phyloP scores from a whole-genome alignment of 2,797 vertebrate genomes.

The Serranus cabrilla region DNA sequence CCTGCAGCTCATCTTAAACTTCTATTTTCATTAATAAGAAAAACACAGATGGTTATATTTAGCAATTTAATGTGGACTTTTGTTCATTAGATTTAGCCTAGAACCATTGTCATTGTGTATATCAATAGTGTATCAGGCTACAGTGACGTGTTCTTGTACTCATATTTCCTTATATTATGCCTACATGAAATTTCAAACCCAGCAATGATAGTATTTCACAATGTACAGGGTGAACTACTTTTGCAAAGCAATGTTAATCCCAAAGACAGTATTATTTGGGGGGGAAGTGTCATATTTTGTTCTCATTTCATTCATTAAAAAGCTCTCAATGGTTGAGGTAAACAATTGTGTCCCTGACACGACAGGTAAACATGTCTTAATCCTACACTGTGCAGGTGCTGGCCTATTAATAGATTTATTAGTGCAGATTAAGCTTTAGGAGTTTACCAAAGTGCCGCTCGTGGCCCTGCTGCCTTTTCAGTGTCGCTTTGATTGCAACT shows the following conservation, averaged over 20 bases:
- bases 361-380: slow-evolving; percentile 43
- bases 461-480: slow-evolving; percentile 38
- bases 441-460: slow-evolving; percentile 47
- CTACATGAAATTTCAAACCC: slow-evolving; percentile 55
- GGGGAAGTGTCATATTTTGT: background rate
- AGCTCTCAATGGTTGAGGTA: background rate
- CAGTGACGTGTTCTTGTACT: slow-evolving; percentile 45
- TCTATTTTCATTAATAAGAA: background rate
- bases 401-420: slow-evolving; percentile 70
- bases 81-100: background rate
- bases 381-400: slow-evolving; percentile 50
- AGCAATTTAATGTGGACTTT: background rate
- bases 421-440: slow-evolving; percentile 69
- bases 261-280: background rate
- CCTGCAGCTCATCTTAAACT: background rate
- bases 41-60: background rate
- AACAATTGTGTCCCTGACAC: background rate
- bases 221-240: slow-evolving; percentile 26
- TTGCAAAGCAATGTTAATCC: slow-evolving; percentile 33
- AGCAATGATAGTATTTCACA: slow-evolving; percentile 49
- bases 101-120: slow-evolving; percentile 5
- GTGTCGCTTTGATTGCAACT: slow-evolving; percentile 49
- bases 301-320: background rate
- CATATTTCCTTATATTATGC: slow-evolving; percentile 54
- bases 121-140: slow-evolving; percentile 33